phyloP scores from a whole-genome alignment of 2,797 vertebrate genomes.

The Platalea minor region DNA sequence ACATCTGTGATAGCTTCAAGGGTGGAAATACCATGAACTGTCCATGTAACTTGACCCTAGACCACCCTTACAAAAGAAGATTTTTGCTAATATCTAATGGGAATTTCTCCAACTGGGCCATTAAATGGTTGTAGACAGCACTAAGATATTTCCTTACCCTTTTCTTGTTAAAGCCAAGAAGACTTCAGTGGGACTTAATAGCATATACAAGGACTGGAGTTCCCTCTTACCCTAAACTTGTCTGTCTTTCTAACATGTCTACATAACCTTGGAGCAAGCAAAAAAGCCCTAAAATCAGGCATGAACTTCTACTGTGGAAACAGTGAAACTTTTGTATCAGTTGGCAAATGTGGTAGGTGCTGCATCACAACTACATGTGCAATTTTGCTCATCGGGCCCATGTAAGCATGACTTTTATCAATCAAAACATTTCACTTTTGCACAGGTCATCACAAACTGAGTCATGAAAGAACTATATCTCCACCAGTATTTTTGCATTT shows the following conservation, averaged over 20 bases:
- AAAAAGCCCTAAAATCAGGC: not conserved
- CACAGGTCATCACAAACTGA: not conserved
- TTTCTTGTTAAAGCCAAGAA: not conserved
- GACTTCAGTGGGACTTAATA: not conserved
- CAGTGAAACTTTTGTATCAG: not conserved
- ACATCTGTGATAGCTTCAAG: not conserved
- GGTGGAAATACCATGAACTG: not conserved
- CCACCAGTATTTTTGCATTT: not conserved
- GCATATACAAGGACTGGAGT: not conserved
- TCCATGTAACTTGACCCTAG: not conserved
- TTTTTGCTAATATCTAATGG: not conserved
- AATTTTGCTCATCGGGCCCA: not conserved
- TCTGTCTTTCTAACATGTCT: not conserved
- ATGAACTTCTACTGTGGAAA: not conserved
- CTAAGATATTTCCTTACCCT: not conserved
- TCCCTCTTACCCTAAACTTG: not conserved
- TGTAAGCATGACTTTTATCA: not conserved
- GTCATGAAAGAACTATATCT: not conserved
- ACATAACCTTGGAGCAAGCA: not conserved
- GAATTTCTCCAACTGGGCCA: not conserved
- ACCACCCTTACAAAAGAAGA: not conserved
- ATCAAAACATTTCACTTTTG: not conserved
- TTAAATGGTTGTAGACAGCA: not conserved
- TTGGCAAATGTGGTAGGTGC: not conserved
- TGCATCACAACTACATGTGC: not conserved